Evolutionary conservation across 2,113 vertebrate genomes (phyloP).

Genomic region (Erythrocercus mccallii): DNA sequence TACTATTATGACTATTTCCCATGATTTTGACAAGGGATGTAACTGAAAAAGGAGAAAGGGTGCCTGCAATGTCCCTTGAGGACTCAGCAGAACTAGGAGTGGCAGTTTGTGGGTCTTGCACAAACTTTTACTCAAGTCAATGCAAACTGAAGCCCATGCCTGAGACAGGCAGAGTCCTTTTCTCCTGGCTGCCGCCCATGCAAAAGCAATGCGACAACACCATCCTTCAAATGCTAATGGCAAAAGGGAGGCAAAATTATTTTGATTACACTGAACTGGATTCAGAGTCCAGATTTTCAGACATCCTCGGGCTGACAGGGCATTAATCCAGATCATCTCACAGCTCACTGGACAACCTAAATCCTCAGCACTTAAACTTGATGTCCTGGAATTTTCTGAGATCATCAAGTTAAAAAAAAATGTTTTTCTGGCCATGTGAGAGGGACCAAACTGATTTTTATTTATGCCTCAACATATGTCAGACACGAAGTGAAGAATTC

Average conservation of each 20-base stretch:
- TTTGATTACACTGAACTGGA: not conserved
- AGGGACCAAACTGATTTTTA: not conserved
- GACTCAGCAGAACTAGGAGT: not conserved
- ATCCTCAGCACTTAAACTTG: slow-evolving; percentile 39
- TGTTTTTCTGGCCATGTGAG: not conserved
- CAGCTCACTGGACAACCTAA: not conserved
- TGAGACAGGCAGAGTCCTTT: not conserved
- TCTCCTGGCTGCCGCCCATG: not conserved
- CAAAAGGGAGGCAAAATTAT: not conserved
- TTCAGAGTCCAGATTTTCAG: not conserved
- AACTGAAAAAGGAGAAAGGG: not conserved
- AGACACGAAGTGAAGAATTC: not conserved
- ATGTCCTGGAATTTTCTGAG: not conserved
- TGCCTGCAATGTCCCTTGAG: not conserved
- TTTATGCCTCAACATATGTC: not conserved
- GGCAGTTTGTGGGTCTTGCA: not conserved
- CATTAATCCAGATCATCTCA: slow-evolving; percentile 37
- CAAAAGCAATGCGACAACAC: not conserved
- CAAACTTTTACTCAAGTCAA: not conserved
- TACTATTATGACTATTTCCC: not conserved
- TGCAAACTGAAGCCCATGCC: not conserved
- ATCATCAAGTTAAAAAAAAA: not conserved
- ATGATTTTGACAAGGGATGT: not conserved
- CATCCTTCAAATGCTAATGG: not conserved
- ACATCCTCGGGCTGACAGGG: not conserved